phyloP scores from a whole-genome alignment of 1,140 invertebrate genomes.

The Cecropterus lyciades region DNA sequence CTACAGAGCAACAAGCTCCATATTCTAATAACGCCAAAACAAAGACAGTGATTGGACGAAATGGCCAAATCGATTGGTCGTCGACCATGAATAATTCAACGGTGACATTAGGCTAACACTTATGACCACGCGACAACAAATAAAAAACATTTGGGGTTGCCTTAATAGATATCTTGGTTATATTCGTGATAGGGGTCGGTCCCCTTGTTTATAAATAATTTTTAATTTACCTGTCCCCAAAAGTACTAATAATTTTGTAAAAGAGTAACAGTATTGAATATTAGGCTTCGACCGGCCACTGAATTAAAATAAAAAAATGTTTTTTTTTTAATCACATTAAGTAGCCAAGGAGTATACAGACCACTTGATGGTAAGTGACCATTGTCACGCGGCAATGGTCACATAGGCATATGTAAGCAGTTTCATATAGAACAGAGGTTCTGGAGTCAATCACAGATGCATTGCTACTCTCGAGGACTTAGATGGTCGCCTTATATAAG shows the following conservation, averaged over 20 bases:
- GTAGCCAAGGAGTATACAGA: too few relatives aligned
- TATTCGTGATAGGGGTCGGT: slow-evolving; percentile 9
- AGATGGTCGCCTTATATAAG: too few relatives aligned
- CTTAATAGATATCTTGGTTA: slow-evolving; percentile 21
- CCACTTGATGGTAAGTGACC: too few relatives aligned
- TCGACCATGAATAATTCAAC: slow-evolving; percentile 26
- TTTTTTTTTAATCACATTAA: too few relatives aligned
- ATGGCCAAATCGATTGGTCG: slow-evolving; percentile 17
- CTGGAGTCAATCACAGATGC: too few relatives aligned
- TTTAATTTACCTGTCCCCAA: slow-evolving; percentile 16
- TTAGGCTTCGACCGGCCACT: too few relatives aligned
- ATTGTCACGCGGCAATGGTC: too few relatives aligned
- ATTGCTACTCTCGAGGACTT: too few relatives aligned
- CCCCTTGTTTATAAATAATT: slow-evolving; percentile 13
- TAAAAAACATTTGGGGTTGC: slow-evolving; percentile 11
- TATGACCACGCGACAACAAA: slow-evolving; percentile 27
- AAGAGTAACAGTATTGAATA: too few relatives aligned
- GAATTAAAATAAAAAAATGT: too few relatives aligned
- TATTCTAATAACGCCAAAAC: slow-evolving; percentile 8
- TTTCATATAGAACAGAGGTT: too few relatives aligned
- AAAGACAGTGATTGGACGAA: slow-evolving; percentile 1
- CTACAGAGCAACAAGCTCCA: neutral
- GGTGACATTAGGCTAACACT: slow-evolving; percentile 29
- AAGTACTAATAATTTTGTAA: neutral
- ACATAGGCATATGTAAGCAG: too few relatives aligned